Evolutionary conservation across 2,797 vertebrate species (phyloP).

Genomic region (Myotis findleyi): DNA sequence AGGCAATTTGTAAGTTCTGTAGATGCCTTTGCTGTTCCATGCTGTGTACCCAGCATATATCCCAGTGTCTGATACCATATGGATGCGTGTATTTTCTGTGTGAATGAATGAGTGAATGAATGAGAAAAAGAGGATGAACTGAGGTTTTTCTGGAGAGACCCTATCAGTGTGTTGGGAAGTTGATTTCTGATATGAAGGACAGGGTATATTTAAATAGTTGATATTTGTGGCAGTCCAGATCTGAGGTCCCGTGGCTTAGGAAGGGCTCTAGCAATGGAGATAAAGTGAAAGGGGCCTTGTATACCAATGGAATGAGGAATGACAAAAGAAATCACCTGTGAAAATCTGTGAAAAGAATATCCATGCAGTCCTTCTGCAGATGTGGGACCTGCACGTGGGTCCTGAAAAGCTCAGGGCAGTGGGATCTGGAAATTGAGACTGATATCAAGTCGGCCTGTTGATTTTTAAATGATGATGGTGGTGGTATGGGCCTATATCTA

Average conservation of each 20-base stretch:
- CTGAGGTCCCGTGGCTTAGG: background rate
- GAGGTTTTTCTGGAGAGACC: background rate
- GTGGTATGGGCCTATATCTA: background rate
- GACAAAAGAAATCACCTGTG: background rate
- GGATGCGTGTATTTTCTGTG: background rate
- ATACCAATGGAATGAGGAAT: background rate
- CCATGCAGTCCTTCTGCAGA: background rate
- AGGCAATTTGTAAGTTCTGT: background rate
- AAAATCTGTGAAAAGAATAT: background rate
- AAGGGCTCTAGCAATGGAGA: background rate
- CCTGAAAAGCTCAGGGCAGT: too few species aligned
- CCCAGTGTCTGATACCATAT: background rate
- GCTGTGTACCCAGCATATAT: rapidly evolving
- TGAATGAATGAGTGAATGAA: background rate
- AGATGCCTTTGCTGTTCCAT: background rate
- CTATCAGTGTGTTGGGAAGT: background rate
- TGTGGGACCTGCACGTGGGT: rapidly evolving
- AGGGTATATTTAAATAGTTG: background rate
- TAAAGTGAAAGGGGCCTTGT: background rate
- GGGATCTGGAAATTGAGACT: background rate
- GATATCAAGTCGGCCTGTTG: rapidly evolving
- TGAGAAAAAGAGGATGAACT: background rate
- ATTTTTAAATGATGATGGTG: background rate
- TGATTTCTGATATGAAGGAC: background rate
- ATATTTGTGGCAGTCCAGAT: background rate